phyloP scores from a whole-genome alignment of 2,113 vertebrate species.

The Trematomus loennbergii region DNA sequence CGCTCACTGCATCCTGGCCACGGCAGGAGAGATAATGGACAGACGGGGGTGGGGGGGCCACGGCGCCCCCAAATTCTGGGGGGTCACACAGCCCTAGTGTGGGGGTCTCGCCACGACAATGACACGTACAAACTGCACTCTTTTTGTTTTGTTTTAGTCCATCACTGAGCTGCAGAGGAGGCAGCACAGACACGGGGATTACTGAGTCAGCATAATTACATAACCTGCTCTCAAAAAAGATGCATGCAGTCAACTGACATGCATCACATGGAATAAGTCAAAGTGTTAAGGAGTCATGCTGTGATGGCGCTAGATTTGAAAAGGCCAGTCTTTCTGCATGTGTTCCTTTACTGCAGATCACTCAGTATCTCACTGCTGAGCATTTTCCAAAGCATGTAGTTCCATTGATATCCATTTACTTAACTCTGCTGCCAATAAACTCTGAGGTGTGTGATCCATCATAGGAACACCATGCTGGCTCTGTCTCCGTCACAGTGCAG shows the following conservation, averaged over 20 bases:
- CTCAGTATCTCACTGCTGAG: background rate
- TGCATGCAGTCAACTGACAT: background rate
- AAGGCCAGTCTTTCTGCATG: background rate
- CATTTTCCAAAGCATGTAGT: background rate
- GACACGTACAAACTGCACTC: constrained; percentile 61
- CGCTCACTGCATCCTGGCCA: constrained; percentile 92
- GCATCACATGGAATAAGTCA: background rate
- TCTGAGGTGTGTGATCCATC: background rate
- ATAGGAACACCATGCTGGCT: background rate
- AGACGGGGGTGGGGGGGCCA: constrained; percentile 78
- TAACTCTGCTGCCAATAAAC: background rate
- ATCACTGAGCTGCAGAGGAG: constrained; percentile 58
- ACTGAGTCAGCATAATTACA: constrained; percentile 17
- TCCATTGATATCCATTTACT: background rate
- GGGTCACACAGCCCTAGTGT: constrained; percentile 71
- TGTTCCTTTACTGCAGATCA: constrained; percentile 1
- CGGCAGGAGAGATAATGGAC: constrained; percentile 83
- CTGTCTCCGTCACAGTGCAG: background rate
- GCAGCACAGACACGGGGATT: background rate
- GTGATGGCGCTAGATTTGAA: background rate
- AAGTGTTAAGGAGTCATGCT: background rate
- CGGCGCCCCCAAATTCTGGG: constrained; percentile 78
- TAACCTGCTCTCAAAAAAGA: background rate
- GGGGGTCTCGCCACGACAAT: constrained; percentile 33
- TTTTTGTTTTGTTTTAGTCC: constrained; percentile 58